phyloP scores from a whole-genome alignment of 1,140 invertebrate species.

The Lamellibrachia luymesi region DNA sequence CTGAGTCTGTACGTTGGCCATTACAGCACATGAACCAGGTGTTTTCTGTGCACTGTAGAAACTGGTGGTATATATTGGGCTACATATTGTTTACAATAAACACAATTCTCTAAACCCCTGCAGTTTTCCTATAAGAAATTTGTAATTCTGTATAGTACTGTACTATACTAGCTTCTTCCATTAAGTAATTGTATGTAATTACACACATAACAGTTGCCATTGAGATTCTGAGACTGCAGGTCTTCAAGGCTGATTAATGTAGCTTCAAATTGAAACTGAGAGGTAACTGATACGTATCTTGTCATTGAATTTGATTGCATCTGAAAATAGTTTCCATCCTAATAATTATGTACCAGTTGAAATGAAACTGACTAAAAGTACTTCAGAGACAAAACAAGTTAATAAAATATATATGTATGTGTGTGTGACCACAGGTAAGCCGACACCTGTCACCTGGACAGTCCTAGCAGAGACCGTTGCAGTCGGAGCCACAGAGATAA shows the following conservation, averaged over 20 bases:
- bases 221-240: too few species aligned
- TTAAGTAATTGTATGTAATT: background rate
- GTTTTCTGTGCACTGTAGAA: background rate
- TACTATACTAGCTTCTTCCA: too few species aligned
- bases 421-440: slow-evolving; percentile 13
- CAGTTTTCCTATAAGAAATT: too few species aligned
- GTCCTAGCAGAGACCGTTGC: background rate
- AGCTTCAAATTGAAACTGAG: too few species aligned
- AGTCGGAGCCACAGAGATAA: background rate
- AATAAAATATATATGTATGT: slow-evolving; percentile 46
- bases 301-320: background rate
- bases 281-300: too few species aligned
- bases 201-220: background rate
- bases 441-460: slow-evolving; percentile 12
- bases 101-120: too few species aligned
- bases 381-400: slow-evolving; percentile 48
- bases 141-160: too few species aligned
- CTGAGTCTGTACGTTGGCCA: background rate
- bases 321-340: background rate
- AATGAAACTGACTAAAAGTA: slow-evolving; percentile 31
- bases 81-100: too few species aligned
- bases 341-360: slow-evolving; percentile 42
- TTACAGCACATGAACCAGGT: background rate
- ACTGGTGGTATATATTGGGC: too few species aligned
- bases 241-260: too few species aligned